Conservation (phyloP, 2,113 vertebrate genomes). For the Natator depressus region DNA sequence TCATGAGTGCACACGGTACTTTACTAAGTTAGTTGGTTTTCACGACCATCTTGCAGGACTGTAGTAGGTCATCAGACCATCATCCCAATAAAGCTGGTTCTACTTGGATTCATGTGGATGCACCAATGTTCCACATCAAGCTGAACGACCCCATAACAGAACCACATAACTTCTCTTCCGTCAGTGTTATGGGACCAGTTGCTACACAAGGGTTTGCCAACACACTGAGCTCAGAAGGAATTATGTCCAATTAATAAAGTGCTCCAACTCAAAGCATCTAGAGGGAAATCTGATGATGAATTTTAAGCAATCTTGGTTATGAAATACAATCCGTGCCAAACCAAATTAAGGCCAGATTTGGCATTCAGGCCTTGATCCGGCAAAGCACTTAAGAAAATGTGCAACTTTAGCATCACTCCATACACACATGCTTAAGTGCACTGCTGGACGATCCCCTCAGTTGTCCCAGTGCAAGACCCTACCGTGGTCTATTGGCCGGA, state of each 20-base stretch:
- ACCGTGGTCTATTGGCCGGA: not conserved
- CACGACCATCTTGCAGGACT: not conserved
- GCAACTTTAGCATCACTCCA: not conserved
- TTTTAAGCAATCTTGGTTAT: not conserved
- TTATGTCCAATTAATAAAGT: not conserved
- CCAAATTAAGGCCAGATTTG: not conserved
- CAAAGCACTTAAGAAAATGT: not conserved
- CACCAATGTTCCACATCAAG: not conserved
- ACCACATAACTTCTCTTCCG: not conserved
- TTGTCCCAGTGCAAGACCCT: not conserved
- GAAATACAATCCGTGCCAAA: not conserved
- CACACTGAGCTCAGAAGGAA: not conserved
- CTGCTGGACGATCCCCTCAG: not conserved
- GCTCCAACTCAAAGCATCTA: not conserved
- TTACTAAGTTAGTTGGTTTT: not conserved
- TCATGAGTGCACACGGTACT: accelerated
- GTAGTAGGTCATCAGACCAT: not conserved
- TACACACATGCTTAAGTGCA: not conserved
- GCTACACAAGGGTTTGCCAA: not conserved
- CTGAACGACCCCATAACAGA: not conserved
- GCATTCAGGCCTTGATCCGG: not conserved
- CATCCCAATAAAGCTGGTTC: not conserved
- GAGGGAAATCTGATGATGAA: not conserved
- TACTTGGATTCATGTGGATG: not conserved
- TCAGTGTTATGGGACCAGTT: not conserved